These are phyloP conservation scores for Tonatia bakeri DNA, from an alignment of 2,113 vertebrate genomes.

Conservation along the genomic window DNA sequence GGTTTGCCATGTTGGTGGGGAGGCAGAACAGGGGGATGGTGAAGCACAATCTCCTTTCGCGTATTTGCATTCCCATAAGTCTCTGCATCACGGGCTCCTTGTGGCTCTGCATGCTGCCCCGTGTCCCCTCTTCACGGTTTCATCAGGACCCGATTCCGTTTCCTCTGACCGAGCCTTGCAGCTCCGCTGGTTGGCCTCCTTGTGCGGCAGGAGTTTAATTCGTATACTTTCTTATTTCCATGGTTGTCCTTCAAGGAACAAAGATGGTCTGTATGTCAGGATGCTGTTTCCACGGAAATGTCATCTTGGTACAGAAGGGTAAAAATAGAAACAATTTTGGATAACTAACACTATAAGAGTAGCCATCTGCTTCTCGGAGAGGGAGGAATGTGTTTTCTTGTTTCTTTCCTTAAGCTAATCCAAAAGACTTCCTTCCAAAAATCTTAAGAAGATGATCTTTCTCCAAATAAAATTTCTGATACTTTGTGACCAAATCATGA, in stretches of 20 bases:
- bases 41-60: too few species aligned
- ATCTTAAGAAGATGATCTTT: constrained; percentile 21
- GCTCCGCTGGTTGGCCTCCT: not conserved
- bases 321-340: constrained; percentile 66
- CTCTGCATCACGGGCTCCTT: too few species aligned
- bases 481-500: constrained; percentile 37
- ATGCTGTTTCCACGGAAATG: constrained; percentile 51
- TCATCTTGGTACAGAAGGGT: constrained; percentile 50
- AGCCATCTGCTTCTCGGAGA: constrained; percentile 70
- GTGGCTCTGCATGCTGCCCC: too few species aligned
- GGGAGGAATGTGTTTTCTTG: constrained; percentile 40
- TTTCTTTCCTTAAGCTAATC: constrained; percentile 43
- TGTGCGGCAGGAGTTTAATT: not conserved
- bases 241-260: constrained; percentile 50
- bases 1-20: too few species aligned
- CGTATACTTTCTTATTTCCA: not conserved
- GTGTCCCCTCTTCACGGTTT: not conserved
- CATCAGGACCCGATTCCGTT: not conserved
- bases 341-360: constrained; percentile 62
- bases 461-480: constrained; percentile 9
- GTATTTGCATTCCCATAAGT: too few species aligned
- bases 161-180: not conserved
- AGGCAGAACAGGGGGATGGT: too few species aligned
- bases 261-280: constrained; percentile 42
- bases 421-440: constrained; percentile 44